Evolutionary conservation across 2,797 vertebrate genomes (phyloP).

Genomic region (Oophaga sylvatica): DNA sequence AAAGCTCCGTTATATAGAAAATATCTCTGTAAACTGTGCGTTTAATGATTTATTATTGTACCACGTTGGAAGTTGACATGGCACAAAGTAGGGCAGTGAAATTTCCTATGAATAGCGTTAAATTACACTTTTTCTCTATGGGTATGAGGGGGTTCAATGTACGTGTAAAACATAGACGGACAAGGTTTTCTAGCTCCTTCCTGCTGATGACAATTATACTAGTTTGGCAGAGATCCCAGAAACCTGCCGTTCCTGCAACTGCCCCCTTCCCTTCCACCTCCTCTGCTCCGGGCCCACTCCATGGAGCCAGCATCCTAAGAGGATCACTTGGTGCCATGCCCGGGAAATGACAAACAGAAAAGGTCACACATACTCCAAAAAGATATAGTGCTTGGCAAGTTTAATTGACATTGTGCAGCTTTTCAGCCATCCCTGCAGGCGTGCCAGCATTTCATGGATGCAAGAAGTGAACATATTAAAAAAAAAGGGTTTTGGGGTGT

Average conservation of each 20-base stretch:
- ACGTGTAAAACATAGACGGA: constrained; percentile 75
- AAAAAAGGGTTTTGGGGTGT: constrained; percentile 39
- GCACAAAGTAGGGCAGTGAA: not conserved
- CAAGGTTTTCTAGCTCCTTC: constrained; percentile 77
- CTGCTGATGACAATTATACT: constrained; percentile 79
- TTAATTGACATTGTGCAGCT: constrained; percentile 78
- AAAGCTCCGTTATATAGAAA: not conserved
- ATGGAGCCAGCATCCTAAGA: constrained; percentile 74
- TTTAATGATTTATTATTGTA: not conserved
- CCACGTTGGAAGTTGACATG: not conserved
- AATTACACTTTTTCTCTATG: constrained; percentile 41
- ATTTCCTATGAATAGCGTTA: constrained; percentile 7
- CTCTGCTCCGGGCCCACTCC: constrained; percentile 70
- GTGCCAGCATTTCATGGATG: constrained; percentile 73
- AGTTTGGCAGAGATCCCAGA: constrained; percentile 78
- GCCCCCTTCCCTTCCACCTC: constrained; percentile 69
- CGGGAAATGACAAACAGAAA: constrained; percentile 84
- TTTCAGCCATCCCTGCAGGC: constrained; percentile 73
- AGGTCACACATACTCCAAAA: constrained; percentile 79
- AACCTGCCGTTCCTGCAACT: constrained; percentile 68
- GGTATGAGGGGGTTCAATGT: constrained; percentile 73
- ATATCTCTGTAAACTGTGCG: not conserved
- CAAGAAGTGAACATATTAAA: constrained; percentile 66
- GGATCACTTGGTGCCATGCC: constrained; percentile 79
- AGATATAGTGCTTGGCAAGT: constrained; percentile 77